Evolutionary conservation across 2,797 vertebrate species (phyloP), one percentile per base, ranked within the genome.

Genomic region (Spinus pinus): DNA sequence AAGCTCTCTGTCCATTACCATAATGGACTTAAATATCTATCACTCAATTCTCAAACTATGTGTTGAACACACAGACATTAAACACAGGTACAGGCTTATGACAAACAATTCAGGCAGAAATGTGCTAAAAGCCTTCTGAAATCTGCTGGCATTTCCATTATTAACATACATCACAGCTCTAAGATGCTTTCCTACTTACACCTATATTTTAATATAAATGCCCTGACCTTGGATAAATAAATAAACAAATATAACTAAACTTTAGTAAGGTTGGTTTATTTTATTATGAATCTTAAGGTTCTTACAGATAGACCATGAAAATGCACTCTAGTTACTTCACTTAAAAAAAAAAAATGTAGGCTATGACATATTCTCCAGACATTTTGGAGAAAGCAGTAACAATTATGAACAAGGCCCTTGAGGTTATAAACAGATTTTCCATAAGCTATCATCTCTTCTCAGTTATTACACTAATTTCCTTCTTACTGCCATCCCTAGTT

Each of bases 401-500:
- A 97, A 91, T 96, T 97, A 96, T 74, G 57, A 97, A 92, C 65
- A 95, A 95, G 31, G 7, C 46, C 56, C 93, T 95, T 81, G 93
- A 93, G 49, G 66, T 91, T 97, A 96, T 81, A 96, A 96, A 97
- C 95, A 71, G 51, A 94, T 97, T 97, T 97, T 95, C 95, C 60
- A 94, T 91, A 94, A 97, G 75, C 87, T 42, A 42, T 83, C 66
- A 87, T 84, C 90, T 90, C 95, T 96, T 90, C 70, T 81, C 49
- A 47, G 61, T 49, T 95, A 62, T 94, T 96, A 90, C 73, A 94
- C 92, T 95, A 80, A 93, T 97, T 97, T 95, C 83, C 62, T 93
- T 88, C 82, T 97, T 81, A 93, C 53, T 97, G 91, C 84, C 74
- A 90, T 95, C 86, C 92, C 61, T 88, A 96, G 83, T 72, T 90